phyloP scores from a whole-genome alignment of 2,113 vertebrate genomes.

The Heterotilapia buettikoferi region DNA sequence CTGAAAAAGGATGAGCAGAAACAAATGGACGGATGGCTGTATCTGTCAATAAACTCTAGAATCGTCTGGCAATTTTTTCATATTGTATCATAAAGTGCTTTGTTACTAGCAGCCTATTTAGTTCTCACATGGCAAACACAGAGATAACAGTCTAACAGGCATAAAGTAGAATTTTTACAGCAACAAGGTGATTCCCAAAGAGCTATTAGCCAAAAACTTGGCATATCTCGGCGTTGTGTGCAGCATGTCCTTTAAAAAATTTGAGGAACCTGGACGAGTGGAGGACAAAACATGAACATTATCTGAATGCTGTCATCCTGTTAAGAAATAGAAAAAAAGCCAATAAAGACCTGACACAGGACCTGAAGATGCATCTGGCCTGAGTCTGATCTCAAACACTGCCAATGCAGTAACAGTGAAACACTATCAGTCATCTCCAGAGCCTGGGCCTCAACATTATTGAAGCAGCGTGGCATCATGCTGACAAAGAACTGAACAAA shows the following conservation, averaged over 20 bases:
- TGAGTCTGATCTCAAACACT: background rate
- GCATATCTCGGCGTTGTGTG: background rate
- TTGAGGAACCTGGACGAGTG: background rate
- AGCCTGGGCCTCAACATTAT: background rate
- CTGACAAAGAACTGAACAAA: background rate
- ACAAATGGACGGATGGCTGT: background rate
- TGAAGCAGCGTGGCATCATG: background rate
- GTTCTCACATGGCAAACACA: background rate
- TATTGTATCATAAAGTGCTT: accelerated
- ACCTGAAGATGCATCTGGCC: background rate
- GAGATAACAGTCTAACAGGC: background rate
- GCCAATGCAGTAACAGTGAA: accelerated
- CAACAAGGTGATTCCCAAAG: background rate
- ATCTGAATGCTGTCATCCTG: accelerated
- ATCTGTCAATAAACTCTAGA: background rate
- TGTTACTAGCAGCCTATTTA: accelerated
- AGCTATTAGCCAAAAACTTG: background rate
- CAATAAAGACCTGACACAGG: background rate
- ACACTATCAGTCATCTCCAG: background rate
- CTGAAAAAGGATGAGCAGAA: background rate
- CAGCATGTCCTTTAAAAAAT: background rate
- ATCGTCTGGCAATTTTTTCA: background rate
- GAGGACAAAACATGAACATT: background rate
- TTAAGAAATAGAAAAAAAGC: background rate
- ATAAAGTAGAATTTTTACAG: background rate